Base-by-base conservation (phyloP, 2,113 vertebrate genomes). In the Sigmodon hispidus region DNA sequence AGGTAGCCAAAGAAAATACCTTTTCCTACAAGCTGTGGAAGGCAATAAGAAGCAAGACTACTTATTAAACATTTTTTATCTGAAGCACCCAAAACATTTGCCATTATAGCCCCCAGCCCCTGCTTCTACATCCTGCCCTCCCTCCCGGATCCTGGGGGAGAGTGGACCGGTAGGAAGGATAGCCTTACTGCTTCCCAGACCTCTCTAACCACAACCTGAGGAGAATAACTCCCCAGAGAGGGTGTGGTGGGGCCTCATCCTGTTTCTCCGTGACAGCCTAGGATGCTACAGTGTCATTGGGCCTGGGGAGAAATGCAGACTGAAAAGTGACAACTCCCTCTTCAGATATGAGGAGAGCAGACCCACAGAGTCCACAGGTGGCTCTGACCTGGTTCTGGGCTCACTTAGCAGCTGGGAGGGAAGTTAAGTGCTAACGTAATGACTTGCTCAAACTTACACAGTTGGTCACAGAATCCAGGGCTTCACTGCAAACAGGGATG, bases 1-100 rank as follows among this genome's bases (percentile, higher is more conserved):
- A 75, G 31, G n/a, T 55, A 69, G 61, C 94, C 92, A 96, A 94
- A 94, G 67, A 87, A 96, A 97, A 93, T 76, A 90, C 52, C 70
- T 95, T 94, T 89, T 94, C 95, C 75, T 93, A 83, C 0, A 3
- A 84, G 48, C 50, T 75, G 83, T 81, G 83, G 75, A 65, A 94
- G 48, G 45, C 69, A 90, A 70, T 79, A 94, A 91, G 90, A 96
- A 89, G 29, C 26, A 95, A 95, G 88, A 87, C 48, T 87, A 77
- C 65, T 81, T 92, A 94, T 52, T 69, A 93, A 80, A 87, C 59
- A 22, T 75, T 95, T 94, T 94, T 96, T 91, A 96, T 81, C 87
- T 75, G 21, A 91, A 89, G 69, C 8, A 45, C 69, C 96, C 73
- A 89, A 96, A 96, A 95, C 45, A 83, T 67, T 45, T 86, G 77